Evolutionary conservation across 2,888 invertebrate species (phyloP).

Genomic region (Tetragnatha montana): DNA sequence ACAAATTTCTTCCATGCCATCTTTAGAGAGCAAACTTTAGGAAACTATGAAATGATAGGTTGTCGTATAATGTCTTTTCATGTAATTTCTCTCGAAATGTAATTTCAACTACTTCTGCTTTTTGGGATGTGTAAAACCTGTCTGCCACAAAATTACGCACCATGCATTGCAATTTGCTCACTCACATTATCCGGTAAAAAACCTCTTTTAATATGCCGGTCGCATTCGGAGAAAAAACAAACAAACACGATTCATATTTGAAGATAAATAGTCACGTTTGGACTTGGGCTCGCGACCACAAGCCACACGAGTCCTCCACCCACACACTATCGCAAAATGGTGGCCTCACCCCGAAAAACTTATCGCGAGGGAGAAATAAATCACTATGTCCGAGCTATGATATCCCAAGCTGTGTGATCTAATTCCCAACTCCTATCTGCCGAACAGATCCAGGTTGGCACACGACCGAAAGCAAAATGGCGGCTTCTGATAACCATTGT

Average conservation of each 20-base stretch:
- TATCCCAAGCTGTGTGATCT: constrained; percentile 29
- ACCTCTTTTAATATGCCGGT: neutral
- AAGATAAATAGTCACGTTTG: constrained; percentile 20
- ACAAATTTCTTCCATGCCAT: too few relatives aligned
- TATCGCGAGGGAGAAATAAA: constrained; percentile 35
- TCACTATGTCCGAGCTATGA: constrained; percentile 18
- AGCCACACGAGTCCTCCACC: constrained; percentile 13
- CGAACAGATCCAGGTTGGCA: constrained; percentile 51
- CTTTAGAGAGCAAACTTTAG: too few relatives aligned
- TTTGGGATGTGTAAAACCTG: too few relatives aligned
- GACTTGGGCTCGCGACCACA: neutral
- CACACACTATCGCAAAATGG: neutral
- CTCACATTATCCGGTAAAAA: too few relatives aligned
- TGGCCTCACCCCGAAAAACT: constrained; percentile 18
- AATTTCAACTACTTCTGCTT: too few relatives aligned
- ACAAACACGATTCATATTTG: neutral
- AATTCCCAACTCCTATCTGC: constrained; percentile 44
- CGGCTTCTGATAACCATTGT: constrained; percentile 49
- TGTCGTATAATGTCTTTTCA: too few relatives aligned
- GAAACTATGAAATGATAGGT: too few relatives aligned
- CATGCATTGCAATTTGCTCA: too few relatives aligned
- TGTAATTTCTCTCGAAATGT: too few relatives aligned
- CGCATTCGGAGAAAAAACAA: neutral
- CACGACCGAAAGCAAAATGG: constrained; percentile 61
- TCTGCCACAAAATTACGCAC: too few relatives aligned